phyloP scores from a whole-genome alignment of 53 echinoderm and acorn worm species.

The Holothuria leucospilota region DNA sequence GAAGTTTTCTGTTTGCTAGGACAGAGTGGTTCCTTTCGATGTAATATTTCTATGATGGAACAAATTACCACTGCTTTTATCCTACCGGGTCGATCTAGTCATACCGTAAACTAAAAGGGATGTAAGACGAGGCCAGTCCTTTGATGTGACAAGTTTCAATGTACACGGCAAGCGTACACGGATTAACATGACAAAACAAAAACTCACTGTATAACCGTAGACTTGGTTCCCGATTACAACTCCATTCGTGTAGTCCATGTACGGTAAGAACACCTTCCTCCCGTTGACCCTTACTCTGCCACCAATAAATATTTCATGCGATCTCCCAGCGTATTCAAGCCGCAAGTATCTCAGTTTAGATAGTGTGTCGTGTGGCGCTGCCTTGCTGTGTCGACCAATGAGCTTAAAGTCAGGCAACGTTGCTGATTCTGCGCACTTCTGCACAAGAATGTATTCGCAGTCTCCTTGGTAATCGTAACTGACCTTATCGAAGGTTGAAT shows the following conservation, averaged over 20 bases:
- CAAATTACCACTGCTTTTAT: too few relatives aligned
- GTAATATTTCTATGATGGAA: too few relatives aligned
- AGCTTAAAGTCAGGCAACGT: not conserved
- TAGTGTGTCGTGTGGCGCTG: not conserved
- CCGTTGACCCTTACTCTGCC: conserved; percentile 8
- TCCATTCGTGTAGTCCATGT: not conserved
- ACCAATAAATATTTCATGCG: not conserved
- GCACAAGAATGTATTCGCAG: not conserved
- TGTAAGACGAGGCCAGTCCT: too few relatives aligned
- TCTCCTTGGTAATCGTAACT: not conserved
- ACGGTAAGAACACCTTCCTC: not conserved
- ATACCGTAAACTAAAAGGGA: too few relatives aligned
- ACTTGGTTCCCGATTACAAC: not conserved
- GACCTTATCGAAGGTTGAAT: not conserved
- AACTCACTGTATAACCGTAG: not conserved
- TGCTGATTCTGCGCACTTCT: not conserved
- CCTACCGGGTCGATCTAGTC: too few relatives aligned
- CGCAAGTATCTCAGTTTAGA: not conserved
- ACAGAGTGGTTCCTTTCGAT: too few relatives aligned
- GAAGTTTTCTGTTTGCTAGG: too few relatives aligned
- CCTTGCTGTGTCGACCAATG: not conserved
- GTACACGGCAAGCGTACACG: too few relatives aligned
- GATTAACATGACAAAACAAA: too few relatives aligned
- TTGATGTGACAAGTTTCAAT: too few relatives aligned
- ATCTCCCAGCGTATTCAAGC: not conserved